Evolutionary conservation across 2,888 invertebrate genomes (phyloP).

Genomic region (Anoplius nigerrimus): DNA sequence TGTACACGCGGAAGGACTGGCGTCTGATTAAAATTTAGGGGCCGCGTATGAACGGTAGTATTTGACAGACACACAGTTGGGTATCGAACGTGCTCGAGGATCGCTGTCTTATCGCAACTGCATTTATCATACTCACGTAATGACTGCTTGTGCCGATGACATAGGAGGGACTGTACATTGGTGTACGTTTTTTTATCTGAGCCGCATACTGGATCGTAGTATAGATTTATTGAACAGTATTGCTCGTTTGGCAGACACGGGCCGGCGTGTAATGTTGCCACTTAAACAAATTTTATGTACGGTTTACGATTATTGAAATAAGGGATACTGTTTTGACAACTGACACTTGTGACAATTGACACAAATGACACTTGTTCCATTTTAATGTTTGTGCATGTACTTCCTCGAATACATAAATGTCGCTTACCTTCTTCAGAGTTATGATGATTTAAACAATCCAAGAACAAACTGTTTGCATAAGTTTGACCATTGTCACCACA

Average conservation of each 20-base stretch:
- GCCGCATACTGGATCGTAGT: constrained; percentile 59
- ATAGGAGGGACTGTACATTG: constrained; percentile 55
- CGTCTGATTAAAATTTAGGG: too few relatives aligned
- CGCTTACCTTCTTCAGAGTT: constrained; percentile 14
- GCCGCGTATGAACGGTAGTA: too few relatives aligned
- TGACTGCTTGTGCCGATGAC: constrained; percentile 42
- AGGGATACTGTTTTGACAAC: neutral
- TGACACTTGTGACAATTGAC: too few relatives aligned
- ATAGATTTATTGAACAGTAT: constrained; percentile 45
- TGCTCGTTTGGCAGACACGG: constrained; percentile 23
- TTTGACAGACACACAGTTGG: too few relatives aligned
- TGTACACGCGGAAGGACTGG: too few relatives aligned
- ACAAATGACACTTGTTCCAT: too few relatives aligned
- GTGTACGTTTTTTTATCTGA: constrained; percentile 56
- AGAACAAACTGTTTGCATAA: constrained; percentile 33
- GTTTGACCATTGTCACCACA: constrained; percentile 31
- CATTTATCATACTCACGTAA: constrained; percentile 21
- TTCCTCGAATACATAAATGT: too few relatives aligned
- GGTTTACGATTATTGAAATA: neutral
- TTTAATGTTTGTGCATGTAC: too few relatives aligned
- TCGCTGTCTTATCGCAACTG: too few relatives aligned
- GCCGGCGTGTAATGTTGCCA: constrained; percentile 22
- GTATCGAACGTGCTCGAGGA: too few relatives aligned
- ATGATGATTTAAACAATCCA: constrained; percentile 36
- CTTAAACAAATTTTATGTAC: constrained; percentile 5